phyloP scores from a whole-genome alignment of 2,888 invertebrate species.

The Melieria omissa region DNA sequence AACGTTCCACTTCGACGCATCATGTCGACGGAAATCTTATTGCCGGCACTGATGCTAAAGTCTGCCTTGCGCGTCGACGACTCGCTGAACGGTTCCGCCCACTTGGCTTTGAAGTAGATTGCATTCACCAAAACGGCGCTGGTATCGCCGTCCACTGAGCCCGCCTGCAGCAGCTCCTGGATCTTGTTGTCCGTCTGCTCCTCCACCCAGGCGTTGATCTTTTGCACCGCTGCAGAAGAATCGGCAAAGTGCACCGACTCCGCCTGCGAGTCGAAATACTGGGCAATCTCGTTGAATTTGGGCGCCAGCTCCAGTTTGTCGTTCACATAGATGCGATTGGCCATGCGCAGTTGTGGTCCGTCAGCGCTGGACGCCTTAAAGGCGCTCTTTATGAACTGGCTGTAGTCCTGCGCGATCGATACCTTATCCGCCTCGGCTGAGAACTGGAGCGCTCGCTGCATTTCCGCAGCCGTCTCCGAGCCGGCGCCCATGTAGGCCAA shows the following conservation, averaged over 20 bases:
- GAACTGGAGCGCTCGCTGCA: conserved; percentile 51
- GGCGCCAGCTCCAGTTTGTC: conserved; percentile 69
- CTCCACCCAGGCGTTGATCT: conserved; percentile 86
- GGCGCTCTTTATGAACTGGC: conserved; percentile 48
- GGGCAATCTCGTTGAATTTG: conserved; percentile 71
- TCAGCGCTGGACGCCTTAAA: conserved; percentile 36
- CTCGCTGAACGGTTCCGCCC: conserved; percentile 76
- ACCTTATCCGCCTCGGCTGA: conserved; percentile 45
- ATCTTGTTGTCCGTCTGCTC: conserved; percentile 85
- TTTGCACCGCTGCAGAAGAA: conserved; percentile 66
- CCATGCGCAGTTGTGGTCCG: conserved; percentile 68
- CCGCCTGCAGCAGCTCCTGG: conserved; percentile 75
- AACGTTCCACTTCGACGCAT: conserved; percentile 73
- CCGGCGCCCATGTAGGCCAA: conserved; percentile 78
- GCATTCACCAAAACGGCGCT: conserved; percentile 84
- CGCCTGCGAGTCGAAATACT: conserved; percentile 74
- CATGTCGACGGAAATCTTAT: conserved; percentile 73
- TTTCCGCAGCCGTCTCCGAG: conserved; percentile 64
- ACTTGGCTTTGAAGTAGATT: conserved; percentile 86
- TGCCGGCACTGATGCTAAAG: conserved; percentile 72
- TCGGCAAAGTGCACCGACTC: conserved; percentile 73
- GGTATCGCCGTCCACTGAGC: conserved; percentile 70
- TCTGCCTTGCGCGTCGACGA: conserved; percentile 70
- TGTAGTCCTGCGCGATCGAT: conserved; percentile 52
- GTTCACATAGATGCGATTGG: conserved; percentile 79